A percentile compares a stretch with the other conserved stretches of the same genome.
Evolutionary conservation across 2,888 invertebrate genomes (phyloP).

Genomic region (Diadegma fenestrale): DNA sequence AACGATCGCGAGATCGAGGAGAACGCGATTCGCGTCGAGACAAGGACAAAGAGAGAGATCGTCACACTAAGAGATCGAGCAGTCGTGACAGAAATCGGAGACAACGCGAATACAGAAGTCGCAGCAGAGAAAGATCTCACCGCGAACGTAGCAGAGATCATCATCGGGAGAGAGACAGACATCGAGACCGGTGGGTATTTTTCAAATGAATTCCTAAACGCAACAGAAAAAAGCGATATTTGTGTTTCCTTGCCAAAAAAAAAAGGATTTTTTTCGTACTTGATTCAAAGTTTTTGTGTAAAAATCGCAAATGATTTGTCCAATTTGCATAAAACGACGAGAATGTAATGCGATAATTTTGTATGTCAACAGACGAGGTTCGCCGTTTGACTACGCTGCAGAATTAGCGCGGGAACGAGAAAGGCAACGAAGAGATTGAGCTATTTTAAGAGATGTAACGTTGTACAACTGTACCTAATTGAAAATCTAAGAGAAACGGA

Average conservation of each 20-base stretch:
- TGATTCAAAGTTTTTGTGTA: no score
- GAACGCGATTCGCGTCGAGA: slow-evolving; percentile 74
- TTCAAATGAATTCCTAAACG: not conserved
- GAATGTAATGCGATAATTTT: slow-evolving; percentile 2
- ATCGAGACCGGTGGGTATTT: slow-evolving; percentile 79
- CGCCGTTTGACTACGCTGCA: slow-evolving; percentile 82
- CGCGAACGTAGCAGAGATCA: slow-evolving; percentile 81
- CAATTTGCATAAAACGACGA: not conserved
- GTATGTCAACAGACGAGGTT: slow-evolving; percentile 76
- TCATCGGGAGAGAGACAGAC: slow-evolving; percentile 81
- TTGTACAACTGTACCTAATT: slow-evolving; percentile 78
- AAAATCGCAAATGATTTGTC: no score
- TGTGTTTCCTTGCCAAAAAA: not conserved
- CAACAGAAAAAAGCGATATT: not conserved
- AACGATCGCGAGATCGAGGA: slow-evolving; percentile 75
- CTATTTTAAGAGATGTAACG: slow-evolving; percentile 60
- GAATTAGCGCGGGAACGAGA: slow-evolving; percentile 84
- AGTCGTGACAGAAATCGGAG: slow-evolving; percentile 79
- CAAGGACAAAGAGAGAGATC: slow-evolving; percentile 80
- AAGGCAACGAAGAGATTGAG: slow-evolving; percentile 83
- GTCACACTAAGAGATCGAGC: slow-evolving; percentile 77
- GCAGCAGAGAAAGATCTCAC: slow-evolving; percentile 81
- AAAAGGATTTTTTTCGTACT: not conserved
- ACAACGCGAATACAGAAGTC: slow-evolving; percentile 82
- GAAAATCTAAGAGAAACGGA: slow-evolving; percentile 43